Base-by-base conservation (phyloP, 2,888 invertebrate genomes). In the Drosophila quinaria region DNA sequence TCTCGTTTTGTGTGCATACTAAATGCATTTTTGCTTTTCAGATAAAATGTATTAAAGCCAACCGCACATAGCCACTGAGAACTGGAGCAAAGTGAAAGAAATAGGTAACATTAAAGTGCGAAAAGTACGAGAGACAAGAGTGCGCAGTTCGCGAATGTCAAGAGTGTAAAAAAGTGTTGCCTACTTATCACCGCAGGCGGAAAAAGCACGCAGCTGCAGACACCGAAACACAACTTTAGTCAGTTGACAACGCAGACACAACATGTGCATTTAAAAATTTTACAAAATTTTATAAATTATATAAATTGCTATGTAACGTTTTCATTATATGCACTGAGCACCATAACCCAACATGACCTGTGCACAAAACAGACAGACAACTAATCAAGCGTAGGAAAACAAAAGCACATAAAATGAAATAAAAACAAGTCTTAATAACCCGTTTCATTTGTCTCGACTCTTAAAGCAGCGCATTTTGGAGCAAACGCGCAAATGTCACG, bases 401-500 rank as follows among this genome's bases (percentile, higher is more conserved):
- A 31, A 54, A 25, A 6, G 6, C 5, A 25, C 29, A 29, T 29
- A 29, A 29, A 29, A 29, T 29, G 6, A 4, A 11, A 8, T 25
- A 8, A 64, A 33, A 70, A 86, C 62, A 56, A 65, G 63, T 74
- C 62, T 39, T 65, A 73, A 83, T 86, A 80, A 75, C 67, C 54
- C 76, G 79, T 76, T 82, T 69, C 70, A 69, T 72, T 69, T 56
- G 52, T 71, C 46, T 44, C 62, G 39, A 46, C 58, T 65, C 66
- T 64, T 66, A 74, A 80, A 88, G 81, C 84, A 72, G 58, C 84
- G 84, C 81, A 78, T 87, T 86, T 78, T 35, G 47, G 67, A 41
- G 46, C 72, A 78, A 87, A 86, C 76, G 84, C 64, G 69, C 81
- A 58, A 78, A 69, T 81, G 87, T 84, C 85, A 86, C 89, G 86